A percentile compares a stretch with the other conserved stretches of the same genome.
phyloP scores from a whole-genome alignment of 2,888 invertebrate species.

The Cephus rjabovi region DNA sequence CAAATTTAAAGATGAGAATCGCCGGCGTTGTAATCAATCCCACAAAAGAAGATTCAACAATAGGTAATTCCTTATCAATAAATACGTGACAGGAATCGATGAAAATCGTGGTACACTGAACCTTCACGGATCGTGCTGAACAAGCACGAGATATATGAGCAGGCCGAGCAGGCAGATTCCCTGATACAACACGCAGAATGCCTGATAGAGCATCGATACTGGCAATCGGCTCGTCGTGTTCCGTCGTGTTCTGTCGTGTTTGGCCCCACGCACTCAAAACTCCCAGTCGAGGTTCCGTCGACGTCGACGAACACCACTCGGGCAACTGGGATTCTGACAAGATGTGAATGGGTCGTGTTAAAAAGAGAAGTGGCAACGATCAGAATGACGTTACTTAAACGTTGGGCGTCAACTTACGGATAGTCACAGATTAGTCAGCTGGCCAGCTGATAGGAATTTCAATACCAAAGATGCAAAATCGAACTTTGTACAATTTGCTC shows the following conservation, averaged over 20 bases:
- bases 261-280: neutral
- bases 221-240: neutral
- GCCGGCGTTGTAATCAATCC: neutral
- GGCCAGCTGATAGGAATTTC: neutral
- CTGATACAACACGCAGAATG: slow-evolving; percentile 11
- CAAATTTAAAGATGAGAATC: neutral
- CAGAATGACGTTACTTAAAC: neutral
- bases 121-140: slow-evolving; percentile 31
- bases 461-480: neutral
- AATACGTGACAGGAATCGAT: slow-evolving; percentile 8
- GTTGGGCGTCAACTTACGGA: neutral
- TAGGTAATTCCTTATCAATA: neutral
- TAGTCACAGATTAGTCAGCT: neutral
- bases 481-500: neutral
- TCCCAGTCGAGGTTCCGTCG: neutral
- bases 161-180: slow-evolving; percentile 38
- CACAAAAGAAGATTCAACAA: neutral
- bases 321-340: neutral
- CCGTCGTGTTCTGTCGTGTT: neutral
- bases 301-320: neutral
- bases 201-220: slow-evolving; percentile 27
- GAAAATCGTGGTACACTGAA: slow-evolving; percentile 21
- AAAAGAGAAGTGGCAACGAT: slow-evolving; percentile 1
- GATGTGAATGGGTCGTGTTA: slow-evolving; percentile 3
- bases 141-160: slow-evolving; percentile 15